Evolutionary conservation across 1,140 invertebrate species (phyloP).

Genomic region (Phymorhynchus buccinoides): DNA sequence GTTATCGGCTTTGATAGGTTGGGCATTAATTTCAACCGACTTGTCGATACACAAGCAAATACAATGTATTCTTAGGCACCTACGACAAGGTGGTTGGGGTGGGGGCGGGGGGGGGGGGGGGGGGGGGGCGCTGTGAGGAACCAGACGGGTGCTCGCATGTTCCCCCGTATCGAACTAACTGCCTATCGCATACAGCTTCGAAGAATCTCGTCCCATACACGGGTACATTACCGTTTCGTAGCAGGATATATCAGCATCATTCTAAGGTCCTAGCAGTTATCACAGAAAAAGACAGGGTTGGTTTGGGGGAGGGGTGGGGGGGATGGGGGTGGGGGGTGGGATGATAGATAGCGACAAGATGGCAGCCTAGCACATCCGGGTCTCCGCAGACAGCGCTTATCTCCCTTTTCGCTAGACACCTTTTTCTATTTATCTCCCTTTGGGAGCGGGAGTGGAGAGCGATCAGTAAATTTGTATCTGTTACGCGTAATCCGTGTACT

Average conservation of each 20-base stretch:
- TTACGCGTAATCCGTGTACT: no score
- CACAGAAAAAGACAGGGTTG: no score
- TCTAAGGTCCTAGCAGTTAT: no score
- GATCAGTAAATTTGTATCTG: no score
- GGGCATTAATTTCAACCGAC: conserved; percentile 17
- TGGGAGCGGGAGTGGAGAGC: neutral
- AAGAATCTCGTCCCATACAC: neutral
- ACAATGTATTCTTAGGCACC: neutral
- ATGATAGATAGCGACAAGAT: conserved; percentile 23
- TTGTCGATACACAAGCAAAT: neutral
- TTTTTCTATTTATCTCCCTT: conserved; percentile 33
- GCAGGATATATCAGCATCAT: no score
- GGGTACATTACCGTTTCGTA: neutral
- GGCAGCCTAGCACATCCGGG: conserved; percentile 31
- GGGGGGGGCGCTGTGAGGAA: neutral
- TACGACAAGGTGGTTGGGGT: neutral
- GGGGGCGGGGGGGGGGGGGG: no score
- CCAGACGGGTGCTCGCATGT: neutral
- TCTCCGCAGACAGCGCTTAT: conserved; percentile 31
- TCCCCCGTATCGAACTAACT: neutral
- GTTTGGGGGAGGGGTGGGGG: no score
- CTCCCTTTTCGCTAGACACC: conserved; percentile 36
- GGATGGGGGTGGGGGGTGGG: neutral
- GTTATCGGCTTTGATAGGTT: conserved; percentile 23
- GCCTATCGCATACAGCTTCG: conserved; percentile 18